phyloP scores from a whole-genome alignment of 2,113 vertebrate species.

The Arothron firmamentum region DNA sequence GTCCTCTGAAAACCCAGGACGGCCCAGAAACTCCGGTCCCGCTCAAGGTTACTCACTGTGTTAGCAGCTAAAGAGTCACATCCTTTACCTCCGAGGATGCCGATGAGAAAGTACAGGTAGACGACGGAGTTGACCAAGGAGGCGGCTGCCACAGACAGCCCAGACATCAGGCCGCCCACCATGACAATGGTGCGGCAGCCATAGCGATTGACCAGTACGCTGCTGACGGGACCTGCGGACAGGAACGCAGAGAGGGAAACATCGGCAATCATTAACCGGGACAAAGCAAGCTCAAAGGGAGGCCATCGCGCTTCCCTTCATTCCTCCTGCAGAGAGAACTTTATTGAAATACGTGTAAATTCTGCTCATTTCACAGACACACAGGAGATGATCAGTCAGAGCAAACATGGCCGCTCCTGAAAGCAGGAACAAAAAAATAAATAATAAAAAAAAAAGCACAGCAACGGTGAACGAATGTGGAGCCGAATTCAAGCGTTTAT shows the following conservation, averaged over 20 bases:
- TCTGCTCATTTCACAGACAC: conserved; percentile 14
- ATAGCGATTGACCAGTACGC: conserved; percentile 76
- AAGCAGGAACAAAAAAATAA: too few species aligned
- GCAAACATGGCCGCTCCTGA: conserved; percentile 19
- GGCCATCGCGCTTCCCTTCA: conserved; percentile 44
- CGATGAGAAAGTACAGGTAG: conserved; percentile 78
- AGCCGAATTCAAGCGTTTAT: neutral
- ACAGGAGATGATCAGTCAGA: conserved; percentile 41
- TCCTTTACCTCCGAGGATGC: conserved; percentile 78
- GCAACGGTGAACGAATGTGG: neutral
- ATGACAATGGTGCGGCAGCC: conserved; percentile 82
- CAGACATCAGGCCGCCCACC: conserved; percentile 76
- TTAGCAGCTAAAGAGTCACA: neutral
- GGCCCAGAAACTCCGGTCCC: conserved; percentile 17
- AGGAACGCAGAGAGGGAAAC: neutral
- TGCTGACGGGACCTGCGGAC: conserved; percentile 77
- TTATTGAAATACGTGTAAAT: conserved; percentile 19
- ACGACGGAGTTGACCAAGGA: conserved; percentile 79
- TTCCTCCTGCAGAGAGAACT: conserved; percentile 9
- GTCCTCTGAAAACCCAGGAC: conserved; percentile 19
- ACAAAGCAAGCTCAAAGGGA: too few species aligned
- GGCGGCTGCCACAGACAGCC: conserved; percentile 73
- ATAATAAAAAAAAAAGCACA: too few species aligned
- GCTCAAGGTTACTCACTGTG: neutral
- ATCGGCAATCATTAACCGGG: neutral